phyloP scores from a whole-genome alignment of 2,888 invertebrate genomes.

The Mesoligia furuncula region DNA sequence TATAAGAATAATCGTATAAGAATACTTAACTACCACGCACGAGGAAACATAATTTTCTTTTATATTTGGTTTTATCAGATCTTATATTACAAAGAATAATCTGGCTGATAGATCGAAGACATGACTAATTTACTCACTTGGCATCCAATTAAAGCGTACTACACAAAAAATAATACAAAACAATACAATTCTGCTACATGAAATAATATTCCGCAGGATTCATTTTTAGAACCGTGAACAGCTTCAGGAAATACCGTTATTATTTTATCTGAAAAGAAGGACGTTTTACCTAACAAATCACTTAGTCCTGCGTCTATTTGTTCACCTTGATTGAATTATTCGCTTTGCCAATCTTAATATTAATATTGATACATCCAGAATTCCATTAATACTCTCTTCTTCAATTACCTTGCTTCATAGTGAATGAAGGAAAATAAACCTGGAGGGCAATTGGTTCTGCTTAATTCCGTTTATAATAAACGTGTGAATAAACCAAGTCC shows the following conservation, averaged over 20 bases:
- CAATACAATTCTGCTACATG: conserved; percentile 4
- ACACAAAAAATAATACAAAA: not conserved
- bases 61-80: not conserved
- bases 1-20: not conserved
- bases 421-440: conserved; percentile 10
- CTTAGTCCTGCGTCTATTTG: conserved; percentile 51
- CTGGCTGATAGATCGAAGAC: not conserved
- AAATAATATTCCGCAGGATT: conserved; percentile 15
- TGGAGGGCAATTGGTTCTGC: not conserved
- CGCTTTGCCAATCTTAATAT: conserved; percentile 39
- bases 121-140: not conserved
- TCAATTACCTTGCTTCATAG: not conserved
- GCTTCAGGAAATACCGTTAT: conserved; percentile 39
- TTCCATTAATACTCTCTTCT: conserved; percentile 39
- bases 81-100: not conserved
- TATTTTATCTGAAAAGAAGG: conserved; percentile 41
- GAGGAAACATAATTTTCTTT: not conserved
- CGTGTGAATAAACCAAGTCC: not conserved
- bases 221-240: conserved; percentile 32
- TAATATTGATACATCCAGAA: conserved; percentile 55
- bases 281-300: conserved; percentile 53
- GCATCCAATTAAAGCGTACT: not conserved
- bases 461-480: conserved; percentile 7
- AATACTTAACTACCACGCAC: too few species aligned
- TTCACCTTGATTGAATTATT: conserved; percentile 57